These are phyloP conservation scores for Hipposideros larvatus DNA, from an alignment of 2,797 vertebrate genomes.

Conservation along the genomic window DNA sequence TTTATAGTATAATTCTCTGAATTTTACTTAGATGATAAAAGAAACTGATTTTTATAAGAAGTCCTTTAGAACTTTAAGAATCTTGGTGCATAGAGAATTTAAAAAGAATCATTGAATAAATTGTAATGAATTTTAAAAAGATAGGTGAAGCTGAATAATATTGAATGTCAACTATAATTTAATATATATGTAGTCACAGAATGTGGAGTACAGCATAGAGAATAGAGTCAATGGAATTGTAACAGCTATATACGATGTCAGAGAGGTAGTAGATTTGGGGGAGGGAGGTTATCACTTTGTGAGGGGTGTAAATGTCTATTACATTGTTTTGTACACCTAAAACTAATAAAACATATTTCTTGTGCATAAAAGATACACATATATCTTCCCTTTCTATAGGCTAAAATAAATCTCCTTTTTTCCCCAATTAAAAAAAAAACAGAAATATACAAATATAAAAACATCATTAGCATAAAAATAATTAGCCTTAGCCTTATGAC, in stretches of 20 bases:
- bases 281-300: too few relatives aligned
- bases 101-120: not conserved
- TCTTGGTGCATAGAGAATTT: not conserved
- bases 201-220: too few relatives aligned
- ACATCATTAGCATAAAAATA: not conserved
- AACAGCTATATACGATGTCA: too few relatives aligned
- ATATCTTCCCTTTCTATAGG: not conserved
- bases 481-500: not conserved
- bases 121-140: not conserved
- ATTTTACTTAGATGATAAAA: constrained; percentile 82
- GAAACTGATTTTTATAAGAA: constrained; percentile 67
- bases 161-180: too few relatives aligned
- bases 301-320: too few relatives aligned
- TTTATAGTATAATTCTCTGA: constrained; percentile 79
- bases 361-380: not conserved
- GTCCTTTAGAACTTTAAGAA: constrained; percentile 46
- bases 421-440: not conserved
- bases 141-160: not conserved
- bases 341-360: not conserved
- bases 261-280: too few relatives aligned
- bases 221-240: too few relatives aligned
- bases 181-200: too few relatives aligned
- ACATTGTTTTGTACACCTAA: too few relatives aligned
- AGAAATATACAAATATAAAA: not conserved
- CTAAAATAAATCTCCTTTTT: not conserved